These are phyloP conservation scores for Neolamprologus longior DNA, from an alignment of 2,113 vertebrate species.

Conservation along the genomic window DNA sequence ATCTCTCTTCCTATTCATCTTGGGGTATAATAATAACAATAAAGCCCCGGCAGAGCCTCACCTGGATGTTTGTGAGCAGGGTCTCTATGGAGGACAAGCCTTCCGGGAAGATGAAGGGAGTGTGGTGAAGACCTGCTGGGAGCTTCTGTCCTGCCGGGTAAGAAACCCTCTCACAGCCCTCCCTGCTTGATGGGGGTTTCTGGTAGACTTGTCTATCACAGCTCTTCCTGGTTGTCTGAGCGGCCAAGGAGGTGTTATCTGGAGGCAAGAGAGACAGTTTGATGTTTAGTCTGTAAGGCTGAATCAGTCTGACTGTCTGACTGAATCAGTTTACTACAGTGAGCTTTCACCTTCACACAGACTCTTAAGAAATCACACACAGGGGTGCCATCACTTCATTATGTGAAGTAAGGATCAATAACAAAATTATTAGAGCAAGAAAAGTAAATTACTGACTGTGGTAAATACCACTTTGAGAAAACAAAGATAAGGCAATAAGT, in stretches of 20 bases:
- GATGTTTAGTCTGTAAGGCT: background rate
- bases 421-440: background rate
- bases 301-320: no score
- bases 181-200: constrained; percentile 69
- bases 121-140: constrained; percentile 86
- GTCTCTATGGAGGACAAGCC: constrained; percentile 99
- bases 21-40: constrained; percentile 39
- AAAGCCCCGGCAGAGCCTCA: constrained; percentile 70
- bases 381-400: background rate
- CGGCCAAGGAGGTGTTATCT: constrained; percentile 88
- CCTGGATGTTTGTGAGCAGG: constrained; percentile 98
- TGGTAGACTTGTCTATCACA: constrained; percentile 67
- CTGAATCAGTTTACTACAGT: background rate
- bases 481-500: background rate
- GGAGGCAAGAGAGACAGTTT: constrained; percentile 41
- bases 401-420: background rate
- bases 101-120: constrained; percentile 95
- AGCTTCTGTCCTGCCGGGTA: constrained; percentile 84
- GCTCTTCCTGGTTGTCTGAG: constrained; percentile 87
- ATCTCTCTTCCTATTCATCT: constrained; percentile 50
- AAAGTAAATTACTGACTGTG: background rate
- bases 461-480: background rate
- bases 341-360: background rate
- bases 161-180: constrained; percentile 90
- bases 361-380: background rate